Evolutionary conservation across 2,113 vertebrate genomes (phyloP).

Genomic region (Alethe castanea): DNA sequence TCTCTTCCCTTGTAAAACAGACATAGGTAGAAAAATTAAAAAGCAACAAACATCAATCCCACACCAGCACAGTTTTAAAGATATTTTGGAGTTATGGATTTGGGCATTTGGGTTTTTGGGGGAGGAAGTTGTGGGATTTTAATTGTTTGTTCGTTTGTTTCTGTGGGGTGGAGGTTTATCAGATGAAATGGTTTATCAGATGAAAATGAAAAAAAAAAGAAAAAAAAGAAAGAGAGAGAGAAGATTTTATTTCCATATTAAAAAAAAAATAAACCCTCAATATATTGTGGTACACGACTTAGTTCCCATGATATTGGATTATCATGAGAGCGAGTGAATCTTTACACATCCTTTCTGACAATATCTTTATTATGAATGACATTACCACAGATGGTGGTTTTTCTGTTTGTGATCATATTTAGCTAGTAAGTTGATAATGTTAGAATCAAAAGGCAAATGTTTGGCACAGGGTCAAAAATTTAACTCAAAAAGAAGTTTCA

Average conservation of each 20-base stretch:
- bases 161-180: rapidly evolving
- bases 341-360: neutral
- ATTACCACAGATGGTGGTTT: conserved; percentile 28
- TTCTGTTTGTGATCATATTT: conserved; percentile 53
- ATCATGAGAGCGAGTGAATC: neutral
- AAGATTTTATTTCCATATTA: neutral
- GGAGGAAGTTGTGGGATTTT: rapidly evolving
- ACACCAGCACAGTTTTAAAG: neutral
- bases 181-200: neutral
- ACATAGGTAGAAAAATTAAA: rapidly evolving
- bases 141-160: neutral
- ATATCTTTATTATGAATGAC: neutral
- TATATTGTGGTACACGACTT: neutral
- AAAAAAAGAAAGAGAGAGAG: rapidly evolving
- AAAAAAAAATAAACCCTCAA: neutral
- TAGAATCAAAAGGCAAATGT: conserved; percentile 1
- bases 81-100: neutral
- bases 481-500: neutral
- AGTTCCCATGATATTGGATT: neutral
- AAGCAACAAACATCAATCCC: neutral
- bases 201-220: neutral
- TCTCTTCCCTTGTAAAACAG: neutral
- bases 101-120: rapidly evolving
- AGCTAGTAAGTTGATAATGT: neutral
- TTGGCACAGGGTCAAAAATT: neutral